Conservation (phyloP, 2,113 vertebrate species). For the Motacilla alba region DNA sequence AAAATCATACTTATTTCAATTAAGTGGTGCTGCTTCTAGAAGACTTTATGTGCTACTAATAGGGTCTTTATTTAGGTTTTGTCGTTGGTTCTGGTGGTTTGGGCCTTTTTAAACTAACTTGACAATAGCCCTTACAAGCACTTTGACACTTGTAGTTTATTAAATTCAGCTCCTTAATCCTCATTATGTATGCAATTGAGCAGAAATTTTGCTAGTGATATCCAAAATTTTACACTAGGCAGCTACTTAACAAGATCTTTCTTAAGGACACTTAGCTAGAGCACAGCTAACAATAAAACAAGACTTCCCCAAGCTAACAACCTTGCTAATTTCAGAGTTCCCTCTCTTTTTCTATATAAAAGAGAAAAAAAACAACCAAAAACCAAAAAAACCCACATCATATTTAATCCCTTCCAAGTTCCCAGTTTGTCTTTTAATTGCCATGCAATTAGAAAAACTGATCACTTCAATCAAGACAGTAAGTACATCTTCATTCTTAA, state of each 20-base stretch:
- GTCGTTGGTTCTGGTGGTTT: not conserved
- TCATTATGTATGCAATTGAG: not conserved
- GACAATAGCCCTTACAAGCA: not conserved
- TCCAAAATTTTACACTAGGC: not conserved
- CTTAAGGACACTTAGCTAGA: not conserved
- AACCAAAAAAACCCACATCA: not conserved
- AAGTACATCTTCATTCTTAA: not conserved
- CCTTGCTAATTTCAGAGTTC: not conserved
- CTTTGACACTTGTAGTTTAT: not conserved
- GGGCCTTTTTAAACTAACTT: not conserved
- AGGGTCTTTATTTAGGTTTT: not conserved
- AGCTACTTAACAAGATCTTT: not conserved
- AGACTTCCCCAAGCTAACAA: not conserved
- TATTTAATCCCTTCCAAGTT: not conserved
- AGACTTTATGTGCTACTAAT: not conserved
- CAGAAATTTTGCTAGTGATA: not conserved
- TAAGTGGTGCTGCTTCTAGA: not conserved
- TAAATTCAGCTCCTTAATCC: not conserved
- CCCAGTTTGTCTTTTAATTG: not conserved
- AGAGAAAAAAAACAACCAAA: not conserved
- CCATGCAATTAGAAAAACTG: not conserved
- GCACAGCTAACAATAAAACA: not conserved
- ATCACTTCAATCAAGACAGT: not conserved
- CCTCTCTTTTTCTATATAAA: not conserved
- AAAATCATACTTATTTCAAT: not conserved